phyloP scores from a whole-genome alignment of 2,797 vertebrate genomes.

The Alosa sapidissima region DNA sequence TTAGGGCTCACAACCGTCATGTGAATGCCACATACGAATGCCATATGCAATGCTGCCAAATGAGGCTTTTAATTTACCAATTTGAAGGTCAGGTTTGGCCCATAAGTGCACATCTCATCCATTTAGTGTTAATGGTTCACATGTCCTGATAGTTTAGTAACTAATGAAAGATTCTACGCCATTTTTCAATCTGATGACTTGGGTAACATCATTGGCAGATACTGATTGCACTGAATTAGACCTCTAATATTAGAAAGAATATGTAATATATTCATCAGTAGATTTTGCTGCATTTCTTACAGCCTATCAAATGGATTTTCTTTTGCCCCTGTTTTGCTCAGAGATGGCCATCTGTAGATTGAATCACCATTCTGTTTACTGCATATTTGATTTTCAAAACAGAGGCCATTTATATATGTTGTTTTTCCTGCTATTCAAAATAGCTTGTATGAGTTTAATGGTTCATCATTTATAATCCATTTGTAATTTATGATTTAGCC shows the following conservation, averaged over 20 bases:
- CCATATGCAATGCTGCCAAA: slow-evolving; percentile 38
- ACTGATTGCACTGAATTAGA: not conserved
- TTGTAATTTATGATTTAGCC: no score
- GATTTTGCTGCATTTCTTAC: not conserved
- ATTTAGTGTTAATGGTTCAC: slow-evolving; percentile 43
- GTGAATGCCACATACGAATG: slow-evolving; percentile 27
- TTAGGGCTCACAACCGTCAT: slow-evolving; percentile 37
- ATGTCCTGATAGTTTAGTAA: not conserved
- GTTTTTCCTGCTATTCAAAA: not conserved
- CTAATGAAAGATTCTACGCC: not conserved
- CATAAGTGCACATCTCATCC: slow-evolving; percentile 36
- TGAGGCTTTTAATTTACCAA: slow-evolving; percentile 46
- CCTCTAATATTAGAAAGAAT: not conserved
- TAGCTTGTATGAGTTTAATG: no score
- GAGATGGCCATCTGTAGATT: not conserved
- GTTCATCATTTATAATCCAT: no score
- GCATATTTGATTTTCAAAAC: not conserved
- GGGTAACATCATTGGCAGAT: not conserved
- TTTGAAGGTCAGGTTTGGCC: slow-evolving; percentile 43
- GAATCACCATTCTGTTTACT: not conserved
- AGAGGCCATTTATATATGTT: not conserved
- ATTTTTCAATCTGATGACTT: not conserved
- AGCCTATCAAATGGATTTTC: not conserved
- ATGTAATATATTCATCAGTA: not conserved
- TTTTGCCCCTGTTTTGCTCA: not conserved